These are phyloP conservation scores for Pseudolaguvia tuberculata DNA, from an alignment of 2,113 vertebrate species.

Conservation along the genomic window DNA sequence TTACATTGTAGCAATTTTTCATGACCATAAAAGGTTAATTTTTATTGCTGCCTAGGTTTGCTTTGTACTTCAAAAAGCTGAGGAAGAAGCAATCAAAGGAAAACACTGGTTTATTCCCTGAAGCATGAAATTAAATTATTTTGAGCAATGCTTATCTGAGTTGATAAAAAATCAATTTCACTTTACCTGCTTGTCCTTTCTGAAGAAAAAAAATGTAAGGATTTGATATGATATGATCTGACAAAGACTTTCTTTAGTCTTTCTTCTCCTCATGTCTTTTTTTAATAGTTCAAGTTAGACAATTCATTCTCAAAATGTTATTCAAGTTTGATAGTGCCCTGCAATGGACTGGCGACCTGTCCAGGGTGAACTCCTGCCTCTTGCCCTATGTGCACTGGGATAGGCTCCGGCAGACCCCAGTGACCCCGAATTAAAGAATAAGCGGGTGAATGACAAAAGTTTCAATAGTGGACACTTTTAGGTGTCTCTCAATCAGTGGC, in stretches of 20 bases:
- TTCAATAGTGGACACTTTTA: no score
- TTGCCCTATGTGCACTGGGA: no score
- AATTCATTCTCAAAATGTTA: no score
- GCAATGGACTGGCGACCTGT: no score
- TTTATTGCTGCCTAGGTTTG: constrained; percentile 33
- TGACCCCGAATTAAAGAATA: no score
- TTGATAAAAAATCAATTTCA: constrained; percentile 50
- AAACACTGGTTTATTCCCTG: constrained; percentile 20
- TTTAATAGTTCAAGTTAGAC: no score
- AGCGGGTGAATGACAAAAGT: no score
- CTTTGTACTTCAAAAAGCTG: constrained; percentile 31
- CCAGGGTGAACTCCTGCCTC: no score
- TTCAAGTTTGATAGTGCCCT: no score
- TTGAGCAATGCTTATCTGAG: constrained; percentile 38
- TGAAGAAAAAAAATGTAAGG: constrained; percentile 15
- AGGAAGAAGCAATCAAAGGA: constrained; percentile 25
- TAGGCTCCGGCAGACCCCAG: no score
- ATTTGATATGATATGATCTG: constrained; percentile 34
- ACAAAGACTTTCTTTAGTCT: constrained; percentile 8
- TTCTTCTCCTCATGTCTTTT: neutral
- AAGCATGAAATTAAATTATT: constrained; percentile 49
- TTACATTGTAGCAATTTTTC: neutral
- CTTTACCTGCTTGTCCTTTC: constrained; percentile 26
- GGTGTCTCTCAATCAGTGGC: no score
- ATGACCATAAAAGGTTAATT: constrained; percentile 37